phyloP scores from a whole-genome alignment of 1,140 invertebrate genomes.

The Atta cephalotes region DNA sequence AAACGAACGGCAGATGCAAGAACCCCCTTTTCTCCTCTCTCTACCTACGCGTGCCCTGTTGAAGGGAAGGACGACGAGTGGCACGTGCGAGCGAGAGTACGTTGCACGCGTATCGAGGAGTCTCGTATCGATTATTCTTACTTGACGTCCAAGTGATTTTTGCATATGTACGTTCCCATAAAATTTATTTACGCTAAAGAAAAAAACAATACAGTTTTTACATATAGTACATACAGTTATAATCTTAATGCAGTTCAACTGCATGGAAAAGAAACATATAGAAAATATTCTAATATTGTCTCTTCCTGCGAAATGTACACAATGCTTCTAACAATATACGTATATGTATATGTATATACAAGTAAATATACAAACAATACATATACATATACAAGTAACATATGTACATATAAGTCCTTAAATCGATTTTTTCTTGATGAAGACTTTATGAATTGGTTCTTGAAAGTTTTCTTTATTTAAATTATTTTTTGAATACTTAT shows the following conservation, averaged over 20 bases:
- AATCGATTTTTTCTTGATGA: background rate
- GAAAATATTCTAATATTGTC: background rate
- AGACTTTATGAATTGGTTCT: background rate
- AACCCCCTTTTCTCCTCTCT: background rate
- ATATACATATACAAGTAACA: no score
- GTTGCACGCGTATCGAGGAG: background rate
- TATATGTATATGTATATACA: no score
- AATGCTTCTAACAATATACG: background rate
- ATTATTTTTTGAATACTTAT: background rate
- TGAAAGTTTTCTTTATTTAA: background rate
- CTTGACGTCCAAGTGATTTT: background rate
- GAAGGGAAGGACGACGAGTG: slow-evolving; percentile 29
- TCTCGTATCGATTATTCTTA: slow-evolving; percentile 16
- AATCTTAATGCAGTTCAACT: background rate
- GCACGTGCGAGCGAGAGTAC: slow-evolving; percentile 24
- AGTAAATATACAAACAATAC: background rate
- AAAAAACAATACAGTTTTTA: background rate
- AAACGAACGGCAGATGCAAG: slow-evolving; percentile 44
- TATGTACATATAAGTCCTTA: background rate
- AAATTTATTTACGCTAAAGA: slow-evolving; percentile 4
- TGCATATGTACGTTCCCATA: background rate
- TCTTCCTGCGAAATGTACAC: background rate
- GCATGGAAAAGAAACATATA: background rate
- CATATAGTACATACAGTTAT: background rate
- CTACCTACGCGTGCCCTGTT: slow-evolving; percentile 23